Percentiles rank a stretch among this genome's conserved stretches.
Evolutionary conservation across 2,113 vertebrate genomes (phyloP).

Genomic region (Cercopithecus mona): DNA sequence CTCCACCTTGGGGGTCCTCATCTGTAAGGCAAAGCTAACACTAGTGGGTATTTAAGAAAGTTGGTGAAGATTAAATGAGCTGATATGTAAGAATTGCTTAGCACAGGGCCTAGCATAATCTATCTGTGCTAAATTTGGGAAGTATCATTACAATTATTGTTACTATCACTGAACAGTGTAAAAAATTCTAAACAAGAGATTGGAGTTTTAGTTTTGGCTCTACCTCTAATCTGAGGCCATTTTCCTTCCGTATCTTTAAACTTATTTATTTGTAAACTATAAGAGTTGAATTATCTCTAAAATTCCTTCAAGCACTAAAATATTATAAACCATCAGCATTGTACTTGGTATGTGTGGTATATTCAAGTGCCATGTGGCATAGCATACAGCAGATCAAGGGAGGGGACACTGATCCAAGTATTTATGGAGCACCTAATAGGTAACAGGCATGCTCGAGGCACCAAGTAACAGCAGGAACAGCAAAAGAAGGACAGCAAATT

Average conservation of each 20-base stretch:
- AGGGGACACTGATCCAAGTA: neutral
- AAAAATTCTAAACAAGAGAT: neutral
- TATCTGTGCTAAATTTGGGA: neutral
- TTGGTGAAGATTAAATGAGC: neutral
- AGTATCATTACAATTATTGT: neutral
- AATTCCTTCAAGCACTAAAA: slow-evolving; percentile 16
- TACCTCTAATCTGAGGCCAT: neutral
- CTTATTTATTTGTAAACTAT: slow-evolving; percentile 6
- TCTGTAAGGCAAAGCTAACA: neutral
- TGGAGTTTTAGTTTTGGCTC: neutral
- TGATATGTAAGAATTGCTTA: neutral
- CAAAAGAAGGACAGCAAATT: neutral
- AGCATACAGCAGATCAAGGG: neutral
- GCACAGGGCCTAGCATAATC: neutral
- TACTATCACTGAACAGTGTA: neutral
- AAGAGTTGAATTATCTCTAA: slow-evolving; percentile 4
- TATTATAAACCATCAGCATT: neutral
- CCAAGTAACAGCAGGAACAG: neutral
- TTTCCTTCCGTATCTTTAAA: slow-evolving; percentile 5
- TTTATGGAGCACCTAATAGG: neutral
- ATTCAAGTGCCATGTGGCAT: neutral
- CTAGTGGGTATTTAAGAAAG: neutral
- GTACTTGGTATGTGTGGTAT: neutral
- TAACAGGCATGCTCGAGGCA: neutral
- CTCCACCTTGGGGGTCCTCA: neutral